Evolutionary conservation across 2,888 invertebrate species (phyloP).

Genomic region (Plagodis dolabraria): DNA sequence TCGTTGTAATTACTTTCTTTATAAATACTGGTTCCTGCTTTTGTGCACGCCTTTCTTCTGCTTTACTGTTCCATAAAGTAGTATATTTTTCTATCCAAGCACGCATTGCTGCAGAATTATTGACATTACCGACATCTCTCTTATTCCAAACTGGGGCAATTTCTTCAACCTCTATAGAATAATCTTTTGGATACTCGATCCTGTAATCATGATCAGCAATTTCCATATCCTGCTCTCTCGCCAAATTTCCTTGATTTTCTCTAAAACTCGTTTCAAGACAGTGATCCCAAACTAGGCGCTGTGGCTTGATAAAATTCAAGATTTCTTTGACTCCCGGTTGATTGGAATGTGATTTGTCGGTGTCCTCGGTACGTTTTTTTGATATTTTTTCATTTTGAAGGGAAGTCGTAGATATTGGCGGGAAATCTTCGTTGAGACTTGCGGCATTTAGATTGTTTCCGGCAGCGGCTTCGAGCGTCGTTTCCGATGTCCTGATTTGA

Average conservation of each 20-base stretch:
- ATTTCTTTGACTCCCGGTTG: constrained; percentile 40
- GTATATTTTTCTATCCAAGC: constrained; percentile 67
- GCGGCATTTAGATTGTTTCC: constrained; percentile 77
- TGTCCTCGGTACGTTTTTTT: constrained; percentile 50
- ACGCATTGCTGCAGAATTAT: constrained; percentile 55
- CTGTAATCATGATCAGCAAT: constrained; percentile 49
- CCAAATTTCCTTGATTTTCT: constrained; percentile 46
- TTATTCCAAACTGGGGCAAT: constrained; percentile 59
- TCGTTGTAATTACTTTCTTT: constrained; percentile 44
- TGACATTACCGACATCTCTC: constrained; percentile 45
- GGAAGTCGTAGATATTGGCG: constrained; percentile 70
- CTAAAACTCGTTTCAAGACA: constrained; percentile 64
- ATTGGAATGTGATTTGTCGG: constrained; percentile 52
- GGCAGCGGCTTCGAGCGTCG: constrained; percentile 61
- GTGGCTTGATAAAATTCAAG: constrained; percentile 41
- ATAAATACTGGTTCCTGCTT: constrained; percentile 51
- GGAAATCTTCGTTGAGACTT: constrained; percentile 65
- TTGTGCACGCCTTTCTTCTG: constrained; percentile 56
- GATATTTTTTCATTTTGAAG: constrained; percentile 56
- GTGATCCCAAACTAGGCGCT: constrained; percentile 68
- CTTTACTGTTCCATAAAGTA: constrained; percentile 55
- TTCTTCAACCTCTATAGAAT: constrained; percentile 32
- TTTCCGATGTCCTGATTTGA: constrained; percentile 71
- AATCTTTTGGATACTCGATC: constrained; percentile 36
- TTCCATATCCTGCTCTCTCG: constrained; percentile 54